Evolutionary conservation across 2,888 invertebrate species (phyloP).

Genomic region (Lasioglossum vierecki): DNA sequence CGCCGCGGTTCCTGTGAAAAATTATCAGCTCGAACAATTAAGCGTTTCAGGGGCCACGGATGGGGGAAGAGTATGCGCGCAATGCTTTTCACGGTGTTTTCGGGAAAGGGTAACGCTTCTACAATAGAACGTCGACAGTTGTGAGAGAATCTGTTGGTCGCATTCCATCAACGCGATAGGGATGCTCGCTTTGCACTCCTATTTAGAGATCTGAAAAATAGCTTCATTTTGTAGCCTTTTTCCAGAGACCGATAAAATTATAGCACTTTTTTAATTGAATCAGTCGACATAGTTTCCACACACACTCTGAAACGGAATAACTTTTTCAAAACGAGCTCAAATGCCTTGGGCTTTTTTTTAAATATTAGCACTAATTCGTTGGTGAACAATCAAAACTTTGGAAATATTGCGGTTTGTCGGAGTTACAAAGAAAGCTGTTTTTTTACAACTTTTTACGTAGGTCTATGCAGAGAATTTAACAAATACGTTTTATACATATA

Average conservation of each 20-base stretch:
- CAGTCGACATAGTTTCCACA: too few species aligned
- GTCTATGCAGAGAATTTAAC: too few species aligned
- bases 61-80: background rate
- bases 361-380: too few species aligned
- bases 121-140: background rate
- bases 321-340: too few species aligned
- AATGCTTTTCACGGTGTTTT: constrained; percentile 1
- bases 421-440: too few species aligned
- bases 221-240: background rate
- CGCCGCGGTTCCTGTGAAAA: constrained; percentile 3
- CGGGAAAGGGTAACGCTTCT: background rate
- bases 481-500: too few species aligned
- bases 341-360: too few species aligned
- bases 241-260: background rate
- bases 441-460: too few species aligned
- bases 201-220: background rate
- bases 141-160: background rate
- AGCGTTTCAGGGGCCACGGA: background rate
- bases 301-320: too few species aligned
- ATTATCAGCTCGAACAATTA: constrained; percentile 40
- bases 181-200: background rate
- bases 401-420: too few species aligned
- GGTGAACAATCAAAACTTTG: too few species aligned
- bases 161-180: background rate
- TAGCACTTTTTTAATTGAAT: too few species aligned